Evolutionary conservation across 2,113 vertebrate genomes (phyloP).

Genomic region (Pithys albifrons): DNA sequence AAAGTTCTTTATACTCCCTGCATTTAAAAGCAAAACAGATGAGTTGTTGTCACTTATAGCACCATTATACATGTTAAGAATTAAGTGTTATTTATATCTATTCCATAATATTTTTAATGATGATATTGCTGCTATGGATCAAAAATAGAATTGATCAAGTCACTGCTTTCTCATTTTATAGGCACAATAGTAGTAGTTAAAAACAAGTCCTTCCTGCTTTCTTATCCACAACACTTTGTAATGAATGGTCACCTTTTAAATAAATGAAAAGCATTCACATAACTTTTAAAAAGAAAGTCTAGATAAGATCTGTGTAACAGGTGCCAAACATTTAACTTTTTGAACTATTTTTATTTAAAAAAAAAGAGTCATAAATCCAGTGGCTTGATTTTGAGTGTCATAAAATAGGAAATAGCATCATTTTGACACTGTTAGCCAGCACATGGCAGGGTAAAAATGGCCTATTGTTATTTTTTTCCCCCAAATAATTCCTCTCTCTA

Average conservation of each 20-base stretch:
- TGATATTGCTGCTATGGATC: constrained; percentile 46
- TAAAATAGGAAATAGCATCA: background rate
- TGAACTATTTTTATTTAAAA: background rate
- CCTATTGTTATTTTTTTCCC: background rate
- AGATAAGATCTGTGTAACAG: background rate
- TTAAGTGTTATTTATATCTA: constrained; percentile 60
- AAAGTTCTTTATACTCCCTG: constrained; percentile 74
- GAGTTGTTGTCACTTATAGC: constrained; percentile 17
- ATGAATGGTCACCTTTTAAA: background rate
- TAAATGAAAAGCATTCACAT: background rate
- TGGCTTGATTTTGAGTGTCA: constrained; percentile 1
- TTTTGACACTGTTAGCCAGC: background rate
- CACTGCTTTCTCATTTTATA: constrained; percentile 41
- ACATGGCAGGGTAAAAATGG: background rate
- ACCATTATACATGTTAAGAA: constrained; percentile 31
- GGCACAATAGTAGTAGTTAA: background rate
- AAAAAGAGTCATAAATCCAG: background rate
- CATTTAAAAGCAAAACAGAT: constrained; percentile 44
- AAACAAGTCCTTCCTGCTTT: constrained; percentile 5
- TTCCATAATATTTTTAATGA: constrained; percentile 45
- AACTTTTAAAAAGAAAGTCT: background rate
- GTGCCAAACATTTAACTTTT: constrained; percentile 23
- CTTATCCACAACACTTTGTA: constrained; percentile 3
- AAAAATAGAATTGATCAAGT: constrained; percentile 20
- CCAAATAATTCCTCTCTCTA: background rate